Evolutionary conservation across 2,888 invertebrate genomes (phyloP).

Genomic region (Prosapia bicincta): DNA sequence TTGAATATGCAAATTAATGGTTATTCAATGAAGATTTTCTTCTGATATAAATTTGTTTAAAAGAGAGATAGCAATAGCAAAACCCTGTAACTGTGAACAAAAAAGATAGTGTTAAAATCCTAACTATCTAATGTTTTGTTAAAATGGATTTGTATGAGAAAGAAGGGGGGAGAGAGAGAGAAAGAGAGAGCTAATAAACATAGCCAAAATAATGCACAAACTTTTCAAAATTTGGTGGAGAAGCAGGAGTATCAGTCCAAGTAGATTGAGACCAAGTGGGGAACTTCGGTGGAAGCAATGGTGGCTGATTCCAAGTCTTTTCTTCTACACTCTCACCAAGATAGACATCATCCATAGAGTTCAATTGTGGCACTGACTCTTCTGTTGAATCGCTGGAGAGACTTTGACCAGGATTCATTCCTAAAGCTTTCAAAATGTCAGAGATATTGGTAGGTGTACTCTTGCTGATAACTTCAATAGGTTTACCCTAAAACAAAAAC

Average conservation of each 20-base stretch:
- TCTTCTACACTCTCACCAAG: slow-evolving; percentile 35
- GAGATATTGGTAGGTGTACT: slow-evolving; percentile 37
- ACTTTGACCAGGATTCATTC: not conserved
- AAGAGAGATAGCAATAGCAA: no score
- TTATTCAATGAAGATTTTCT: no score
- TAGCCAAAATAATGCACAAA: slow-evolving; percentile 28
- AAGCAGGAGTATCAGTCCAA: slow-evolving; percentile 34
- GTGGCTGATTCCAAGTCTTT: slow-evolving; percentile 22
- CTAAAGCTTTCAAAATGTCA: slow-evolving; percentile 14
- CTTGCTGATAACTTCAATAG: slow-evolving; percentile 54
- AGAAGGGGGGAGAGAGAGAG: no score
- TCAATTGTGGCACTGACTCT: not conserved
- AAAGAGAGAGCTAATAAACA: no score
- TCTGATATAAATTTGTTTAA: no score
- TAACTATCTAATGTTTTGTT: no score
- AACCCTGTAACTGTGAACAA: no score
- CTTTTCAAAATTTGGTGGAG: slow-evolving; percentile 37
- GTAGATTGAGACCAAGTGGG: slow-evolving; percentile 45
- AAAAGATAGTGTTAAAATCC: no score
- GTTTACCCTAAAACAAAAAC: slow-evolving; percentile 45
- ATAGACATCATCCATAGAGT: not conserved
- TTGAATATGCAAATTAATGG: no score
- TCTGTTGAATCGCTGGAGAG: not conserved
- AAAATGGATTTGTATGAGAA: no score
- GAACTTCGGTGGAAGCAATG: slow-evolving; percentile 47